These are phyloP conservation scores for Temnopleurus reevesii DNA, from an alignment of 53 echinoderm and acorn worm species.

Conservation along the genomic window DNA sequence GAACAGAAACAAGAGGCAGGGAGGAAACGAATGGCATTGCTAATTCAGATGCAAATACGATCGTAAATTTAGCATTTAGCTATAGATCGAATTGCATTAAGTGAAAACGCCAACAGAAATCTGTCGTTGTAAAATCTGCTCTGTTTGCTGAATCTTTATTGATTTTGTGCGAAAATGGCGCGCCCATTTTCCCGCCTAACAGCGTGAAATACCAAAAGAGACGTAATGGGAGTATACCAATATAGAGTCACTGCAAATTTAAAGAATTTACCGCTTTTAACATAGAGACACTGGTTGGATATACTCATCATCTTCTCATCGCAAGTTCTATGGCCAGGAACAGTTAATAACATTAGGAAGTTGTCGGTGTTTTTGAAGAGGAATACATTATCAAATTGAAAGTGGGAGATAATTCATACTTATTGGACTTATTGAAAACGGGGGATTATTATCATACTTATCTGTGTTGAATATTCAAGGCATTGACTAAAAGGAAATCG, in stretches of 20 bases:
- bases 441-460: no score
- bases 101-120: conserved; percentile 34
- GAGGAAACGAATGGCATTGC: conserved; percentile 5
- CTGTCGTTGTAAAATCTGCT: neutral
- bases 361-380: no score
- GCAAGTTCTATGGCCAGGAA: no score
- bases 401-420: no score
- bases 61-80: conserved; percentile 44
- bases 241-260: neutral
- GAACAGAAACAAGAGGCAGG: neutral
- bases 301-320: no score
- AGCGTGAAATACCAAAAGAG: neutral
- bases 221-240: neutral
- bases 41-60: conserved; percentile 39
- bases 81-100: conserved; percentile 46
- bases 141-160: conserved; percentile 22
- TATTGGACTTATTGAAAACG: no score
- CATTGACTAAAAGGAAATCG: no score
- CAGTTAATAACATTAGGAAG: no score
- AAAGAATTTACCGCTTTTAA: neutral
- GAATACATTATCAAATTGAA: no score
- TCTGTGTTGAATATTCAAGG: no score
- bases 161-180: conserved; percentile 11
- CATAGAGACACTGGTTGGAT: neutral
- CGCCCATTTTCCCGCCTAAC: neutral